Percentiles rank a stretch among this genome's conserved stretches.
Evolutionary conservation across 2,797 vertebrate species (phyloP).

Genomic region (Sebastes minor): DNA sequence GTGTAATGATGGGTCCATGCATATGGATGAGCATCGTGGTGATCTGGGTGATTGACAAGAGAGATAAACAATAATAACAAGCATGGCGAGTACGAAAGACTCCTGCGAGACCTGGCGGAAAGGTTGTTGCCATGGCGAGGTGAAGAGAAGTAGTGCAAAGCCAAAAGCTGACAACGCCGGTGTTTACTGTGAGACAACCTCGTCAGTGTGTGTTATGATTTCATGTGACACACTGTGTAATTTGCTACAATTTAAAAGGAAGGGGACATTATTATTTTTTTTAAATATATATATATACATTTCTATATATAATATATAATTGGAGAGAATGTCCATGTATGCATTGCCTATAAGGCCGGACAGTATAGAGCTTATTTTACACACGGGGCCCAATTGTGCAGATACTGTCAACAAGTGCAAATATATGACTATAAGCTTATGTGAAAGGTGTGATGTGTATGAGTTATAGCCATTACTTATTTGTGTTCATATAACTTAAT

Average conservation of each 20-base stretch:
- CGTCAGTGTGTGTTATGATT: constrained; percentile 15
- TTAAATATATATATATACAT: neutral
- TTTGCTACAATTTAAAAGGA: constrained; percentile 13
- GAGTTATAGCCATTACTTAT: neutral
- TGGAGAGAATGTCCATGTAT: neutral
- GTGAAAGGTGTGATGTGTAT: neutral
- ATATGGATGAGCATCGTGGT: constrained; percentile 78
- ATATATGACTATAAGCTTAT: neutral
- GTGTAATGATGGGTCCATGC: constrained; percentile 78
- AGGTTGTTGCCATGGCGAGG: constrained; percentile 74
- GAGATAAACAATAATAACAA: constrained; percentile 87
- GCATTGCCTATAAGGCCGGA: neutral
- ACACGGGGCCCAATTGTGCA: neutral
- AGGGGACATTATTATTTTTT: neutral
- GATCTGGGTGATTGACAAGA: constrained; percentile 84
- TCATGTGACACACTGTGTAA: neutral
- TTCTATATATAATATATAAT: neutral
- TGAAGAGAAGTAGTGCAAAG: constrained; percentile 48
- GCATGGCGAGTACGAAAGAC: constrained; percentile 69
- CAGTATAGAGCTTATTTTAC: neutral
- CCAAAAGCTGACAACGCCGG: constrained; percentile 24
- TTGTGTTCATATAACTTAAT: neutral
- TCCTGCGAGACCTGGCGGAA: constrained; percentile 67
- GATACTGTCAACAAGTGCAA: neutral
- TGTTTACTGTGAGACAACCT: constrained; percentile 31